Base-by-base conservation (phyloP, 2,888 invertebrate genomes). In the Mycalesis mineus region DNA sequence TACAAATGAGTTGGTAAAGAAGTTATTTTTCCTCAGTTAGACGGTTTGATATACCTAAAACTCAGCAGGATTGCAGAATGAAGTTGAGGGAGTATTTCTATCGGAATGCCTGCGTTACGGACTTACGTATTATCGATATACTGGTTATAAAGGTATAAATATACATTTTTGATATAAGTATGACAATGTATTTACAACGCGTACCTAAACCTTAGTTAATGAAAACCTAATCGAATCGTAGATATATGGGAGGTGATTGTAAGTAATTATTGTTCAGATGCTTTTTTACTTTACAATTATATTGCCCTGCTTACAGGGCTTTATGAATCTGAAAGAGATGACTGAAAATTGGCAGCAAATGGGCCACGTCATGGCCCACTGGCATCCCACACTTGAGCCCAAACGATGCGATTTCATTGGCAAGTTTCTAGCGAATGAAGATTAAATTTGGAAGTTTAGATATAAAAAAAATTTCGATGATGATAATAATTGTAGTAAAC, bases 101-200 rank as follows among this genome's bases (percentile, higher is more conserved):
- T 58, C 94, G 93, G 73, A 91, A 98, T 75, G 91, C 92, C 62
- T 78, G 93, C 75, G 91, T 98, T 2, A 92, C 91, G 42, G 98
- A 98, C 80, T 88, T 98, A 45, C 91, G 98, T 69, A 92, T 96
- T 7, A 95, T 98, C 68, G 98, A 98, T 82, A 91, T 97, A 90
- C 89, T 98, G 48, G 94, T 98, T 15, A 92, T 98, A 36, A 98
- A 97, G 93, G 98, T 97, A n/a, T n/a, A n/a, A n/a, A n/a, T n/a
- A n/a, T n/a, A n/a, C n/a, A n/a, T n/a, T n/a, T n/a, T n/a, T n/a
- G n/a, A n/a, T n/a, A n/a, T n/a, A n/a, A n/a, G n/a, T n/a, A n/a
- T n/a, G n/a, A n/a, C n/a, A n/a, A n/a, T n/a, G n/a, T n/a, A n/a
- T n/a, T n/a, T n/a, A n/a, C n/a, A n/a, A n/a, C n/a, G n/a, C n/a